Percentiles rank a stretch among this genome's conserved stretches.
Evolutionary conservation across 2,797 vertebrate species (phyloP).

Genomic region (Loris lydekkerianus): DNA sequence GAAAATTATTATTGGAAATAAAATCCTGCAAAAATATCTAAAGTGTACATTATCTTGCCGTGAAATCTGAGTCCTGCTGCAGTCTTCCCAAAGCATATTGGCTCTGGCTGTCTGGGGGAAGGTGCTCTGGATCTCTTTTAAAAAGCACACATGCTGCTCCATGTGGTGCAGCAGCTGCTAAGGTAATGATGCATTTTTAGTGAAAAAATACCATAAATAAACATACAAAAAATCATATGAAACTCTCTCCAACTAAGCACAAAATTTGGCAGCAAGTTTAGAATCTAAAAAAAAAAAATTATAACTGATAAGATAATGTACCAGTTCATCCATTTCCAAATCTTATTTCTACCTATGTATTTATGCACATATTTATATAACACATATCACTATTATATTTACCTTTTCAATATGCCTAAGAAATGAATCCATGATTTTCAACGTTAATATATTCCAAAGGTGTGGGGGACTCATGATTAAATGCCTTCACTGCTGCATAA

Average conservation of each 20-base stretch:
- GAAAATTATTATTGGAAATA: slow-evolving; percentile 74
- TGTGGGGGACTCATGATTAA: slow-evolving; percentile 55
- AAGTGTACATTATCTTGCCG: slow-evolving; percentile 63
- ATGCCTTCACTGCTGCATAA: slow-evolving; percentile 57
- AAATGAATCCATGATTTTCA: slow-evolving; percentile 72
- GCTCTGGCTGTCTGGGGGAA: slow-evolving; percentile 75
- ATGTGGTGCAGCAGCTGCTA: slow-evolving; percentile 86
- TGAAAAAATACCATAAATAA: slow-evolving; percentile 87
- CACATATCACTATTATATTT: slow-evolving; percentile 76
- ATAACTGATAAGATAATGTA: slow-evolving; percentile 82
- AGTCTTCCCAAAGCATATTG: slow-evolving; percentile 74
- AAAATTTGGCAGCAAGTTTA: slow-evolving; percentile 86
- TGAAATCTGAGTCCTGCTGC: slow-evolving; percentile 66
- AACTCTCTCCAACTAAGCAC: slow-evolving; percentile 85
- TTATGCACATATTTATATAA: slow-evolving; percentile 83
- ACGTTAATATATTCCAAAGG: slow-evolving; percentile 75
- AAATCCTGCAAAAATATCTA: slow-evolving; percentile 69
- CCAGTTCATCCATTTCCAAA: slow-evolving; percentile 78
- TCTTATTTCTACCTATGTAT: slow-evolving; percentile 81
- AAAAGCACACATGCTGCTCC: slow-evolving; percentile 83
- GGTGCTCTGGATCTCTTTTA: slow-evolving; percentile 63
- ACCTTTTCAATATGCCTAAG: slow-evolving; percentile 74
- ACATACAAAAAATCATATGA: slow-evolving; percentile 85
- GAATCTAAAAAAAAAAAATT: slow-evolving; percentile 71
- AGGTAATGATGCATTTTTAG: slow-evolving; percentile 87